Percentiles rank a stretch among this genome's conserved stretches.
Conservation (phyloP, 2,888 invertebrate species). For the Trissolcus japonicus region DNA sequence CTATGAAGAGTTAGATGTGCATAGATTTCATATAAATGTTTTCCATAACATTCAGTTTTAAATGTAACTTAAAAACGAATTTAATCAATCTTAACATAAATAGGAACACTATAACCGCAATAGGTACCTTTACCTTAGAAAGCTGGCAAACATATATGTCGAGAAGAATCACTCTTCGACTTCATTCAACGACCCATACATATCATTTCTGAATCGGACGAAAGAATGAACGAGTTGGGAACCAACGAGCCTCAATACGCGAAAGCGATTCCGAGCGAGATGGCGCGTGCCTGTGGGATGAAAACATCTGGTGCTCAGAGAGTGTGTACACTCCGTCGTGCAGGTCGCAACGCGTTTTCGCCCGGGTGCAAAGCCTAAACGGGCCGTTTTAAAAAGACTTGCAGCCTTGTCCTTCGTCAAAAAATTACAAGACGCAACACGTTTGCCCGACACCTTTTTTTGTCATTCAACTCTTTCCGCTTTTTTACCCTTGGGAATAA, state of each 20-base stretch:
- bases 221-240: constrained; percentile 49
- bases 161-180: constrained; percentile 55
- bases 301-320: constrained; percentile 56
- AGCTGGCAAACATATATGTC: constrained; percentile 23
- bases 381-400: constrained; percentile 25
- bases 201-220: constrained; percentile 58
- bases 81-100: too few species aligned
- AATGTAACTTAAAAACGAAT: too few species aligned
- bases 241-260: constrained; percentile 24
- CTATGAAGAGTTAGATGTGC: too few species aligned
- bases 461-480: background rate
- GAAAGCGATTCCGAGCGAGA: constrained; percentile 33
- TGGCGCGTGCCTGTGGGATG: constrained; percentile 31
- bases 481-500: background rate
- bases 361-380: constrained; percentile 30
- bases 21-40: too few species aligned
- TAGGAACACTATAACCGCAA: too few species aligned
- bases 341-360: constrained; percentile 55
- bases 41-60: too few species aligned
- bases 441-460: constrained; percentile 9
- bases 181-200: constrained; percentile 59
- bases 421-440: constrained; percentile 34
- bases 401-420: constrained; percentile 37
- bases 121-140: too few species aligned
- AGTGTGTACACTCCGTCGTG: constrained; percentile 34